Evolutionary conservation across 2,888 invertebrate species (phyloP).

Genomic region (Acanthosepion pharaonis): DNA sequence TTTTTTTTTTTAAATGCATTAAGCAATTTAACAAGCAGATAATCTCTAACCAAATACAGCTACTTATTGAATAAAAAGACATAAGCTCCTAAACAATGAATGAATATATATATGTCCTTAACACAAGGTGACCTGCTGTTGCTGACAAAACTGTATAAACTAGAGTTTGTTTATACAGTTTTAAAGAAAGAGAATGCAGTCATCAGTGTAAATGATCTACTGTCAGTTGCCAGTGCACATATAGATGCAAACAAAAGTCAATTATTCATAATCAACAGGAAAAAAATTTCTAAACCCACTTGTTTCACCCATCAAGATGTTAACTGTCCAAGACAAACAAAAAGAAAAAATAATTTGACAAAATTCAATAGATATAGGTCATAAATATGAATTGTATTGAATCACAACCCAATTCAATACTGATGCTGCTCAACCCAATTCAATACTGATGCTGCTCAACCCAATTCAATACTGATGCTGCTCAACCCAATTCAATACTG

Average conservation of each 20-base stretch:
- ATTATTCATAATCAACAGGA: background rate
- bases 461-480: no score
- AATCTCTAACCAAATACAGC: background rate
- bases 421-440: no score
- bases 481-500: no score
- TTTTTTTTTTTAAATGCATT: background rate
- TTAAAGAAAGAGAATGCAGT: background rate
- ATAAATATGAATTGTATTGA: background rate
- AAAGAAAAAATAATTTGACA: background rate
- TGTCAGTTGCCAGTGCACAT: background rate
- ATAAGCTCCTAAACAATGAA: background rate
- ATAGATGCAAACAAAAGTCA: background rate
- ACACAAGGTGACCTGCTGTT: no score
- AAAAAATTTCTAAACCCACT: background rate
- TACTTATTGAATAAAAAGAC: background rate
- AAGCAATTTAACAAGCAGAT: background rate
- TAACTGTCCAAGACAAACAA: background rate
- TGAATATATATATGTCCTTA: background rate
- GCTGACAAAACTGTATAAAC: background rate
- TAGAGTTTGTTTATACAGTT: no score
- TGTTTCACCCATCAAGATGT: background rate
- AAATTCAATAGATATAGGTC: background rate
- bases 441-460: no score
- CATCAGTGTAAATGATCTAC: background rate
- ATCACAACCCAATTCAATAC: no score